A percentile compares a stretch with the other conserved stretches of the same genome.
Evolutionary conservation across 2,888 invertebrate species (phyloP).

Genomic region (Drosophila suboccidentalis): DNA sequence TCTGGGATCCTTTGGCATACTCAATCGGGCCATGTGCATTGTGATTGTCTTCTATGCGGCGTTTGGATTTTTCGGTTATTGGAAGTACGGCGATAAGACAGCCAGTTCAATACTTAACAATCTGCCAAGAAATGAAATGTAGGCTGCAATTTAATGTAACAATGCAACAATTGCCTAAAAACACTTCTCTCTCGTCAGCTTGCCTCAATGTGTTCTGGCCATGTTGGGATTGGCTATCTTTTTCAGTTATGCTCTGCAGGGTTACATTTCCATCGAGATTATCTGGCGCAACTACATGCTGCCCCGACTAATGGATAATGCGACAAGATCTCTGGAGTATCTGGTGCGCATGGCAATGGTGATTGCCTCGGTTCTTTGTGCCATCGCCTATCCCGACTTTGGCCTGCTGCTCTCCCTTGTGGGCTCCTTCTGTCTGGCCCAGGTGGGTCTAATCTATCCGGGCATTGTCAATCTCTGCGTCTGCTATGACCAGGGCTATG

Average conservation of each 20-base stretch:
- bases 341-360: slow-evolving; percentile 90
- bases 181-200: slow-evolving; percentile 85
- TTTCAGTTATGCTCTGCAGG: slow-evolving; percentile 96
- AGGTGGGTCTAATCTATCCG: slow-evolving; percentile 95
- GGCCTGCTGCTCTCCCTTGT: slow-evolving; percentile 95
- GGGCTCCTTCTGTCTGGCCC: slow-evolving; percentile 95
- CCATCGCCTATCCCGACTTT: slow-evolving; percentile 93
- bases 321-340: slow-evolving; percentile 87
- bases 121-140: slow-evolving; percentile 90
- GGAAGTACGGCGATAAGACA: slow-evolving; percentile 92
- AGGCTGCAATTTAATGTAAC: slow-evolving; percentile 69
- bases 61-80: slow-evolving; percentile 96
- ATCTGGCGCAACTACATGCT: slow-evolving; percentile 89
- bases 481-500: slow-evolving; percentile 86
- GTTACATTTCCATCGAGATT: slow-evolving; percentile 98
- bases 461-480: slow-evolving; percentile 93
- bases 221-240: slow-evolving; percentile 95
- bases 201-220: slow-evolving; percentile 90
- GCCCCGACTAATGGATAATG: slow-evolving; percentile 25
- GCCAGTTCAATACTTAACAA: slow-evolving; percentile 94
- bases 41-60: slow-evolving; percentile 93
- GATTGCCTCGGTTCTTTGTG: slow-evolving; percentile 86
- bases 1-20: slow-evolving; percentile 93
- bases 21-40: slow-evolving; percentile 94
- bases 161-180: not conserved